Percentiles rank a stretch among this genome's conserved stretches.
phyloP scores from a whole-genome alignment of 2,888 invertebrate genomes.

The Thyatira batis region DNA sequence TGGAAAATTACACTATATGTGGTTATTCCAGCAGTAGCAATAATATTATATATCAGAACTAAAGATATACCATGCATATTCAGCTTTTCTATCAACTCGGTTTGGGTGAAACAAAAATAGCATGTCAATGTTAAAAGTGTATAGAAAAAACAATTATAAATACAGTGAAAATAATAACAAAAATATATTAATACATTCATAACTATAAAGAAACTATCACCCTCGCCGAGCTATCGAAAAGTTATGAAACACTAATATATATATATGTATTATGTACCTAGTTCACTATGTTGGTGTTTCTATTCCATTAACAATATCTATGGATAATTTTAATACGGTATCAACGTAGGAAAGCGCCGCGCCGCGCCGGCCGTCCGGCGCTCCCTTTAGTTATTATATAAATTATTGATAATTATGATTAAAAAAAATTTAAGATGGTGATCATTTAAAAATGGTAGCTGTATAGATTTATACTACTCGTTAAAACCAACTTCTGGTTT shows the following conservation, averaged over 20 bases:
- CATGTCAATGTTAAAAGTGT: conserved; percentile 45
- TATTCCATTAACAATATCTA: conserved; percentile 74
- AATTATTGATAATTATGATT: conserved; percentile 71
- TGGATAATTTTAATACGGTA: conserved; percentile 59
- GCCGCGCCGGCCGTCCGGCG: conserved; percentile 23
- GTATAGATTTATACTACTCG: conserved; percentile 66
- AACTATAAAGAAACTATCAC: conserved; percentile 57
- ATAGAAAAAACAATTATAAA: conserved; percentile 66
- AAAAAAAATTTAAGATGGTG: conserved; percentile 57
- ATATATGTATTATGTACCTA: conserved; percentile 71
- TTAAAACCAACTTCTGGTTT: conserved; percentile 74
- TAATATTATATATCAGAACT: conserved; percentile 53
- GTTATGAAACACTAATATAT: conserved; percentile 50
- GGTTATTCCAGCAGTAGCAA: conserved; percentile 21
- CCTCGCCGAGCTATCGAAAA: conserved; percentile 50
- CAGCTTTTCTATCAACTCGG: conserved; percentile 47
- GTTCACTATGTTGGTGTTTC: conserved; percentile 79
- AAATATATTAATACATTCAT: conserved; percentile 75
- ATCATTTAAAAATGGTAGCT: conserved; percentile 68
- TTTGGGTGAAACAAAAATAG: conserved; percentile 55
- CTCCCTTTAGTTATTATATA: conserved; percentile 59
- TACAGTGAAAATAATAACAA: conserved; percentile 71
- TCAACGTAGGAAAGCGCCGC: conserved; percentile 51
- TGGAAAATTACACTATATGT: conserved; percentile 22
- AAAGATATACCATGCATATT: conserved; percentile 36